Evolutionary conservation across 2,113 vertebrate genomes (phyloP).

Genomic region (Cryptotis parvus): DNA sequence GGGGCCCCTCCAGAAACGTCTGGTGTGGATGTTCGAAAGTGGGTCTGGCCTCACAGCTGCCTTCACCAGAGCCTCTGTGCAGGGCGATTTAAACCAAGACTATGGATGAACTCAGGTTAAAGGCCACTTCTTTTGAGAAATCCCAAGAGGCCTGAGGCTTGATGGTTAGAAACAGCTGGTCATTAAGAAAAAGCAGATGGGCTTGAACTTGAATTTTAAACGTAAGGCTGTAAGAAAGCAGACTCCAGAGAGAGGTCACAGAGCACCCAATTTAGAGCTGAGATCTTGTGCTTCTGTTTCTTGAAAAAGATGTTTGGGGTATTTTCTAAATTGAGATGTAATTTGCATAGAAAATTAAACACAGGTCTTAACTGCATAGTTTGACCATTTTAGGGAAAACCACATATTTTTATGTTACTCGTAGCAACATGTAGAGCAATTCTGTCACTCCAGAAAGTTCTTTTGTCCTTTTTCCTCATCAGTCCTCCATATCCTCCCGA

Average conservation of each 20-base stretch:
- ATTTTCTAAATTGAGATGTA: conserved; percentile 33
- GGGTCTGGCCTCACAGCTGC: not conserved
- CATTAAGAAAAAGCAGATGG: conserved; percentile 35
- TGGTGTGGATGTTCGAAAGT: not conserved
- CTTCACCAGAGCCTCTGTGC: not conserved
- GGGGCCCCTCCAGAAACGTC: too few species aligned
- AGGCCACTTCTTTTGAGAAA: not conserved
- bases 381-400: conserved; percentile 7
- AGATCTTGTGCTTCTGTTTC: not conserved
- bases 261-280: not conserved
- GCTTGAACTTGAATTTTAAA: conserved; percentile 52
- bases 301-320: not conserved
- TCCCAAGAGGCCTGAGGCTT: conserved; percentile 1
- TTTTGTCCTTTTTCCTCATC: not conserved
- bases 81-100: conserved; percentile 18
- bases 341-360: conserved; percentile 43
- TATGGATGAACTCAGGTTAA: not conserved
- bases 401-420: not conserved
- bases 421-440: not conserved
- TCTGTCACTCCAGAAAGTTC: not conserved
- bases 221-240: not conserved
- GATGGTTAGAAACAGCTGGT: conserved; percentile 50
- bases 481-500: not conserved
- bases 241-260: not conserved
- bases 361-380: not conserved